Evolutionary conservation across 2,888 invertebrate genomes (phyloP), one percentile per base, ranked within the genome.

Genomic region (Xylocampa areola): DNA sequence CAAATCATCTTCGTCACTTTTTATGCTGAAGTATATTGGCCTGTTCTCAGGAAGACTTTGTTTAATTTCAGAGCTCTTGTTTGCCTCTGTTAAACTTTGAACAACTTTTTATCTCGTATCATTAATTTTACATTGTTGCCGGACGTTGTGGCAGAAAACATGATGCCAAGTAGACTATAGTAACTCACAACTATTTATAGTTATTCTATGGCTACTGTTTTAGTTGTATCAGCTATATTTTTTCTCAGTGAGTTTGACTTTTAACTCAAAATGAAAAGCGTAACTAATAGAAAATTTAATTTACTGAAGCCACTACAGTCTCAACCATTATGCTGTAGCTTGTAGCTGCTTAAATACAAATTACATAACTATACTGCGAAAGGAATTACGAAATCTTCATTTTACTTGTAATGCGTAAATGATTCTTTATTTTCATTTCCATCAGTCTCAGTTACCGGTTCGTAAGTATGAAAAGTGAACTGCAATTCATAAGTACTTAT

Each of bases 391-490:
- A 13, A 60, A 39, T 44, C 39, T 13, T 29, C 23, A 49, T 32
- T 44, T 61, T 27, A 36, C 52, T 29, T 61, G 37, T 41, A 35
- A 63, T 14, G 6, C 7, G 63, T 63, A 63, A 64, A 63, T 23
- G 32, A 53, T 63, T 37, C 39, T 55, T 48, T 35, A 30, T 69
- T 70, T 41, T 33, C 29, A 45, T 14, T 48, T 13, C 11, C 11
- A 47, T 45, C 27, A 43, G 55, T 43, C 57, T 55, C 48, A 14
- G 10, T 33, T 55, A 45, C 70, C 40, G 5, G 65, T 36, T 35
- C 30, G 64, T 65, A 14, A 58, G 66, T 70, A 70, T 27, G 25
- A 49, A 65, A 44, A 7, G 35, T 41, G 10, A 44, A 70, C 19
- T 40, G 25, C 27, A 36, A 33, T 68, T 43, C 13, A 23, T 43